Evolutionary conservation across 2,888 invertebrate species (phyloP), one percentile per base, ranked within the genome.

Genomic region (Amaurobius ferox): DNA sequence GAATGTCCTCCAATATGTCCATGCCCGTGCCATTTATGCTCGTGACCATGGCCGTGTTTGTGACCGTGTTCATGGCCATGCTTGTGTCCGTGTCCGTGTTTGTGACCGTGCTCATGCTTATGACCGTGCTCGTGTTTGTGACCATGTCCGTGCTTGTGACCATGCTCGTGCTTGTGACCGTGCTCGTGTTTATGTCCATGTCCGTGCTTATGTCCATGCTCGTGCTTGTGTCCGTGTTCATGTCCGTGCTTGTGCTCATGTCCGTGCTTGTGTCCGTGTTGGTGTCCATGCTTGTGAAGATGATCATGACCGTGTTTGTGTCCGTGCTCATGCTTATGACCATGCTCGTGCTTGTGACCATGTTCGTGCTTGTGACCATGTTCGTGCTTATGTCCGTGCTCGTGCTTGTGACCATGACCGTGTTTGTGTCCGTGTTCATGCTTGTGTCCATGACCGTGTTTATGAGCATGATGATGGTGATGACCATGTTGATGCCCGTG

Each of bases 401-500:
- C 76, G 28, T 86, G 86, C 2, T 48, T 32, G 23, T 86, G 86
- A 0, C 40, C 66, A 26, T 86, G 86, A 1, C 39, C 72, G 23
- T 86, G 86, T 3, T 64, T 26, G 28, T 79, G 76, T 6, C 66
- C 76, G 30, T 86, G 79, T 0, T 30, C 71, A 30, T 86, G 86
- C 19, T 61, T 35, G 35, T 86, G 86, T 9, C 67, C 80, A 55
- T 86, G 86, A 9, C 67, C 76, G 44, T 86, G 86, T 13, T 70
- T 55, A 19, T 86, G 86, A 9, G 61, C 76, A 29, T 86, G 79
- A 28, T 32, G 70, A 26, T 86, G 86, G 1, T 64, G 35, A 32
- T 86, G 86, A 7, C 19, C 86, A 39, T 86, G 86, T 28, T 86
- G 13, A 48, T 86, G 86, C 16, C 71, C 35, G 16, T 86, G 86